Base-by-base conservation (phyloP, 1,140 invertebrate genomes). In the Drosophila dunni region DNA sequence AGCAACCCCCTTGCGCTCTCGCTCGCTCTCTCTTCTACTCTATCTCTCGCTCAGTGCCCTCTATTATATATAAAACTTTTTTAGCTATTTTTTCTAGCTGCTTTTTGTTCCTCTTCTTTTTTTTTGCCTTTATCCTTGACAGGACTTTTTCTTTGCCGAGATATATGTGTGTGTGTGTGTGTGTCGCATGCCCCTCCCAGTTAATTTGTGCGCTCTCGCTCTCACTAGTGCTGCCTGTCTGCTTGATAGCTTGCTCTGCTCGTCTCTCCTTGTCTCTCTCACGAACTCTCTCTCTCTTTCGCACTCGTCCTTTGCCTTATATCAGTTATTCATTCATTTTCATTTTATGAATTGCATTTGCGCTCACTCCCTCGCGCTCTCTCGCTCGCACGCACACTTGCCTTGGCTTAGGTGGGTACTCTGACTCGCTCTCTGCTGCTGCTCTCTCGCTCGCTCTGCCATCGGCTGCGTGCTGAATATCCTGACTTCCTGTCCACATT, bases 331-430 rank as follows among this genome's bases (percentile, higher is more conserved):
- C 75, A 85, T 85, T 85, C 75, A 88, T 88, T 86, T 79, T 86
- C 82, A 88, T 86, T 86, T 86, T 88, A 83, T 86, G 84, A 88
- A 86, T 88, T 86, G 83, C 83, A 86, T 86, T 86, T 86, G 76
- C 68, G 61, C 71, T 79, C 66, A 62, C 71, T 70, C 82, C 76
- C 75, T 75, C 79, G 44, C 64, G 44, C 64, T 66, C 61, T 67
- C 77, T 72, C 54, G 56, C 76, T 77, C 70, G 40, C 5, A 8
- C 58, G 56, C 58, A 50, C 56, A n/a, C 62, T 15, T 38, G 45
- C 38, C 56, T 13, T 71, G 48, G 40, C 9, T 8, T 29, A 42
- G 11, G 17, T 20, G 17, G 17, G 17, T 2, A 20, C 17, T 20
- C 17, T 2, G 17, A 61, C 64, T 79, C 57, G 48, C 68, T 73